Evolutionary conservation across 1,140 invertebrate genomes (phyloP), one percentile per base, ranked within the genome.

Genomic region (Dreissena rostriformis): DNA sequence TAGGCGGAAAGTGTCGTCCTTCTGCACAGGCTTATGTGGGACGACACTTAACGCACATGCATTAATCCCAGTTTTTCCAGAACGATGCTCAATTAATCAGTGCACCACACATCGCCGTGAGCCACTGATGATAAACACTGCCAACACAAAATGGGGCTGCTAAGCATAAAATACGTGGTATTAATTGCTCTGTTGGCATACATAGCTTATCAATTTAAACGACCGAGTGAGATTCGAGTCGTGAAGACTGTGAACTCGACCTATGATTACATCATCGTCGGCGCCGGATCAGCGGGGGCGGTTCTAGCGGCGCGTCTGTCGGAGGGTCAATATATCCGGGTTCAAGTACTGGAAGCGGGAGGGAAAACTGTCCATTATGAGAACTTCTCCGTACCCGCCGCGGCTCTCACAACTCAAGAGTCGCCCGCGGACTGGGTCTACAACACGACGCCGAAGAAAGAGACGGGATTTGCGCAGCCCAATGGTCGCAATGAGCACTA

Each of bases 211-310:
- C 14, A 15, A 57, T 57, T 15, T n/a, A 57, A 14, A 15, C 55
- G 55, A 14, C 55, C 55, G n/a, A 57, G 55, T 15, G 14, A 15
- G 14, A 14, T n/a, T 15, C 14, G 14, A 14, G 55, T 57, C 55
- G 65, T 28, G 65, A 12, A 67, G 22, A 19, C 12, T 67, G 19
- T 67, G 26, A 67, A 67, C 26, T 22, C 19, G 14, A 67, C 65
- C 14, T 67, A 67, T 24, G 65, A 67, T 24, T 67, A 67, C 24
- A 28, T 67, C 49, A 73, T 51, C 15, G 39, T 99, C 19, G 98
- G 98, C 0, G 97, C 96, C 0, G 98, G 98, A 15, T 98, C 98
- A 0, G 97, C 98, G 89, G 98, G 97, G 0, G 97, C 97, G 5
- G 98, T 99, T 24, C 94, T 99, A 12, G 98, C 98, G 0, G 98